phyloP scores from a whole-genome alignment of 2,113 vertebrate species.

The Siniperca chuatsi region DNA sequence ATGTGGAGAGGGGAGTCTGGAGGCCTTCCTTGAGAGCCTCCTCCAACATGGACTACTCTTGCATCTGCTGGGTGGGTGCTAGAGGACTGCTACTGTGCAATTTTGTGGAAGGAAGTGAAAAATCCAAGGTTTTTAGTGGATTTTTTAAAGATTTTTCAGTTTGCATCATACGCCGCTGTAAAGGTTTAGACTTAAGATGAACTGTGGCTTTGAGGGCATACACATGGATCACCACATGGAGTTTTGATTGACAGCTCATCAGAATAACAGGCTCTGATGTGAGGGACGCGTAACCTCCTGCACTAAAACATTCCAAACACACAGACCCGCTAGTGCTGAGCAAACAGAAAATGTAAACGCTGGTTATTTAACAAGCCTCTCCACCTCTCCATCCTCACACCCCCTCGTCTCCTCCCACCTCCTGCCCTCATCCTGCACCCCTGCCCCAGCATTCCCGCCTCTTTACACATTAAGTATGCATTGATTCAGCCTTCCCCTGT shows the following conservation, averaged over 20 bases:
- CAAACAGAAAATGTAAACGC: slow-evolving; percentile 78
- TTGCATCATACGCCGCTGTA: slow-evolving; percentile 7
- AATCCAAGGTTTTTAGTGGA: neutral
- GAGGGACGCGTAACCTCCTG: slow-evolving; percentile 53
- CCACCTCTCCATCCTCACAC: slow-evolving; percentile 43
- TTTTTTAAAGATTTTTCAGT: slow-evolving; percentile 26
- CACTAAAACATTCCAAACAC: slow-evolving; percentile 69
- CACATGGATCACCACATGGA: slow-evolving; percentile 43
- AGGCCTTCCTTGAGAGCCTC: slow-evolving; percentile 59
- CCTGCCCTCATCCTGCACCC: slow-evolving; percentile 74
- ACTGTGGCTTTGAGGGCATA: slow-evolving; percentile 40
- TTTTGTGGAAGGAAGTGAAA: neutral
- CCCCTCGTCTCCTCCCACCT: slow-evolving; percentile 55
- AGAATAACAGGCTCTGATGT: slow-evolving; percentile 73
- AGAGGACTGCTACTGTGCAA: neutral
- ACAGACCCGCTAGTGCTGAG: slow-evolving; percentile 73
- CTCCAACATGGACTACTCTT: slow-evolving; percentile 47
- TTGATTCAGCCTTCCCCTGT: slow-evolving; percentile 84
- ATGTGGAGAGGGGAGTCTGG: slow-evolving; percentile 58
- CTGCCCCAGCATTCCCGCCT: slow-evolving; percentile 73
- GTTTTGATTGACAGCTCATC: slow-evolving; percentile 75
- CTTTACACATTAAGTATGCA: slow-evolving; percentile 85
- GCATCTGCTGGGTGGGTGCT: slow-evolving; percentile 51
- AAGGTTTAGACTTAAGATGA: slow-evolving; percentile 45
- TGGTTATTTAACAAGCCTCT: slow-evolving; percentile 77